These are phyloP conservation scores for Diarsia dahlii DNA, from an alignment of 2,888 invertebrate species.

Conservation along the genomic window DNA sequence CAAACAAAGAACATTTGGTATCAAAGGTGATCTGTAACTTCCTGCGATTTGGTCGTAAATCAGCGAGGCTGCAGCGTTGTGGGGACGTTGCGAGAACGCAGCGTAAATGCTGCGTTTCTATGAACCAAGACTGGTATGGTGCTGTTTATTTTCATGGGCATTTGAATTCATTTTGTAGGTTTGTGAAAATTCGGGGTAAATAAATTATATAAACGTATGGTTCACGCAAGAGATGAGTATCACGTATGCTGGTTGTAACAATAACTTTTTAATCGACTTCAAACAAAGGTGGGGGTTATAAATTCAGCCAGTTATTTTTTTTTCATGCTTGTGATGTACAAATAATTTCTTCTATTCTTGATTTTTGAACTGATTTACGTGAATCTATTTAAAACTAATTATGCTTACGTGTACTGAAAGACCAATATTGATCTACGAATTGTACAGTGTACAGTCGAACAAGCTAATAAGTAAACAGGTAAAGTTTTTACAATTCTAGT, in stretches of 20 bases:
- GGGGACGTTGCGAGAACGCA: conserved; percentile 20
- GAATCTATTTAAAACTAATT: no score
- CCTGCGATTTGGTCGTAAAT: conserved; percentile 59
- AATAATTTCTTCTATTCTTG: neutral
- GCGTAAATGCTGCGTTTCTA: conserved; percentile 44
- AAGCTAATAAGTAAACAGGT: no score
- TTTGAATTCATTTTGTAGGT: conserved; percentile 2
- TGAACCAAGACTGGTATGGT: conserved; percentile 35
- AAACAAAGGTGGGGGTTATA: neutral
- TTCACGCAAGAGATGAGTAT: neutral
- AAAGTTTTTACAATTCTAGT: no score
- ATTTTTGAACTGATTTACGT: no score
- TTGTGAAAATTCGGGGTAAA: conserved; percentile 14
- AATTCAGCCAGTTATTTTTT: neutral
- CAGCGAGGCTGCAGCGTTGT: conserved; percentile 30
- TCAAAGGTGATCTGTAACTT: conserved; percentile 61
- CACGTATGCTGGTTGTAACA: neutral
- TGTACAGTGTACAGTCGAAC: no score
- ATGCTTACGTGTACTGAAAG: no score
- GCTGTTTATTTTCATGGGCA: conserved; percentile 49
- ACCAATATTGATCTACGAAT: no score
- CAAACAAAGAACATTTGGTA: conserved; percentile 57
- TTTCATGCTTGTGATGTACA: no score
- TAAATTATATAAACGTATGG: neutral
- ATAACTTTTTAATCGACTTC: neutral